Evolutionary conservation across 1,140 invertebrate genomes (phyloP).

Genomic region (Cardiocondyla obscurior): DNA sequence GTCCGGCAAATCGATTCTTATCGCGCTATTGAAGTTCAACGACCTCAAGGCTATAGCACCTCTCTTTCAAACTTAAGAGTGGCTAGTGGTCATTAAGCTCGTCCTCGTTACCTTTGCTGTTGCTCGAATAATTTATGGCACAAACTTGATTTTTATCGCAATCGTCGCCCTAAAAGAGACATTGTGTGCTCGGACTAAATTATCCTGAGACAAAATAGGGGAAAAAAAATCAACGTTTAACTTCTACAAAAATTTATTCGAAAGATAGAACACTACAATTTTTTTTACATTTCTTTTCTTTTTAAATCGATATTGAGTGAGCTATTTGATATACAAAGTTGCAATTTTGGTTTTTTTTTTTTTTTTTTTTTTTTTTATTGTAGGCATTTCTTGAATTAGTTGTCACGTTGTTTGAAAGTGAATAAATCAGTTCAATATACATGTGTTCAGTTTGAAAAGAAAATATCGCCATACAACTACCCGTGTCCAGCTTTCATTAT

Average conservation of each 20-base stretch:
- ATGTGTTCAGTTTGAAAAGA: background rate
- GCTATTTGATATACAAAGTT: background rate
- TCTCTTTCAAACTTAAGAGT: conserved; percentile 30
- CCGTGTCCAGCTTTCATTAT: background rate
- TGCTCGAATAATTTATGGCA: background rate
- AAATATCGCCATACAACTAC: background rate
- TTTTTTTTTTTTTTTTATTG: too few relatives aligned
- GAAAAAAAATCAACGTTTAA: background rate
- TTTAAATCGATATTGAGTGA: background rate
- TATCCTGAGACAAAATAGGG: background rate
- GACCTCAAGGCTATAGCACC: conserved; percentile 50
- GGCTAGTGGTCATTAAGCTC: background rate
- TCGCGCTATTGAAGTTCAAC: conserved; percentile 56
- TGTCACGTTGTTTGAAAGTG: background rate
- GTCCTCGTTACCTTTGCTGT: background rate
- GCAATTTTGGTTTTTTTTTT: too few relatives aligned
- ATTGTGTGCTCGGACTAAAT: background rate
- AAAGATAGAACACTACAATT: background rate
- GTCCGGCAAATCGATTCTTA: conserved; percentile 68
- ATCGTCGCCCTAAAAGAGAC: background rate
- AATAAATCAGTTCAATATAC: background rate
- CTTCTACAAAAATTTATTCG: background rate
- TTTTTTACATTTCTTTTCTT: background rate
- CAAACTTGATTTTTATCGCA: conserved; percentile 11
- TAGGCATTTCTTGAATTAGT: background rate